Base-by-base conservation (phyloP, 2,113 vertebrate genomes). In the Pseudonaja textilis region DNA sequence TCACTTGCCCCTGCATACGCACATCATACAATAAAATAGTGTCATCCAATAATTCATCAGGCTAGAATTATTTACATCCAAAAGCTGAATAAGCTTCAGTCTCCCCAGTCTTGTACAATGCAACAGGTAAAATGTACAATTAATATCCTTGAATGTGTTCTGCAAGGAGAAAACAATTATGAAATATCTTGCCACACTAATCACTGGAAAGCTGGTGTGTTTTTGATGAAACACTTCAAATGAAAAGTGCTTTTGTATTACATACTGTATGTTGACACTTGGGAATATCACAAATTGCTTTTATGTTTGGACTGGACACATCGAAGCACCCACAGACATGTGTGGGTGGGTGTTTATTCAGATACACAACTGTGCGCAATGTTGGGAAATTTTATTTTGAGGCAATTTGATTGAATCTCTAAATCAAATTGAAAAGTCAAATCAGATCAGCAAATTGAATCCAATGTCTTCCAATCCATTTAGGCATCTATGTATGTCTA, bases 221-320 rank as follows among this genome's bases (percentile, higher is more conserved):
- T 69, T 16, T 22, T 94, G 42, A 94, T 93, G 25, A 57, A 4
- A 64, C 14, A 91, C 10, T 92, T 86, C 87, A 10, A 1, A 29
- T 74, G 69, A 93, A 94, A 95, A 88, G 2, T 69, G 0, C 86
- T 89, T 94, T 87, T 74, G 57, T 93, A 45, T 90, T 90, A 61
- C 57, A 74, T 91, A 50, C 8, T 50, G 8, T 50, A 55, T 45
- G 87, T 56, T 93, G 59, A 91, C 52, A 88, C 47, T 89, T 54
- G 22, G 42, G 89, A 91, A 87, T 88, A 47, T 92, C 52, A 74
- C 45, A 47, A 90, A 94, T 90, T 26, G 22, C 56, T 89, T 93
- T 47, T 61, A 61, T 89, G 85, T 91, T 85, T 91, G n/a, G 25
- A 11, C 90, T 10, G 9, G 54, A 87, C 25, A 87, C n/a, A 18